Evolutionary conservation across 2,888 invertebrate species (phyloP), one percentile per base, ranked within the genome.

Genomic region (Atherix ibis): DNA sequence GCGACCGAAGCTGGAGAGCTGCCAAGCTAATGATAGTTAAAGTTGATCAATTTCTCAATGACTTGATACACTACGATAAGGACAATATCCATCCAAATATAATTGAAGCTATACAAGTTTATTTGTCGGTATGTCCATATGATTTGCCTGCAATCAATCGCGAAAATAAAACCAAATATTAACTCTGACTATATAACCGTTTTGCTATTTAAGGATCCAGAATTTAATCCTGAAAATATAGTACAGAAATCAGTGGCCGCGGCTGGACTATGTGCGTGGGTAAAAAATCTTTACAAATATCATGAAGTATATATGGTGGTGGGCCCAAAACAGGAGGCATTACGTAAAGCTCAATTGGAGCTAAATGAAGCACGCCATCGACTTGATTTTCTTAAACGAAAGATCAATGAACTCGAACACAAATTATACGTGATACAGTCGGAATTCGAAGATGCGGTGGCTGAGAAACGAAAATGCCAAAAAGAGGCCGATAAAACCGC

Each of bases 231-330:
- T 0, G 85, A 84, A 31, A 77, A 82, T 46, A 81, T 95, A 47
- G 65, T 75, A 43, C 71, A 76, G 10, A 94, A 94, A 61, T 94
- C 92, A 0, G 71, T 76, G 27, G 94, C 95, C 10, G 95, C 94
- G 14, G 87, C 89, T 31, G 88, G 94, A 3, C 66, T 95, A 3
- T 92, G 92, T 53, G 78, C 91, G 8, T 95, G 94, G 91, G 91
- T 88, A 4, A 79, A 88, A 44, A 95, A 94, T 60, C 81, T 94
- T 45, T 68, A 84, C 53, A 80, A 72, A 49, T 94, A 87, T 64
- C 83, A 87, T 62, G 80, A 85, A 42, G 84, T 94, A 27, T 91
- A 80, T 60, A 80, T 84, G 36, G 82, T 88, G 29, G 94, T 94
- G 1, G 91, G 91, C 48, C 94, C 94, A 26, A 89, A 95, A 52